phyloP scores from a whole-genome alignment of 2,888 invertebrate species.

The Dicyrtomina minuta region DNA sequence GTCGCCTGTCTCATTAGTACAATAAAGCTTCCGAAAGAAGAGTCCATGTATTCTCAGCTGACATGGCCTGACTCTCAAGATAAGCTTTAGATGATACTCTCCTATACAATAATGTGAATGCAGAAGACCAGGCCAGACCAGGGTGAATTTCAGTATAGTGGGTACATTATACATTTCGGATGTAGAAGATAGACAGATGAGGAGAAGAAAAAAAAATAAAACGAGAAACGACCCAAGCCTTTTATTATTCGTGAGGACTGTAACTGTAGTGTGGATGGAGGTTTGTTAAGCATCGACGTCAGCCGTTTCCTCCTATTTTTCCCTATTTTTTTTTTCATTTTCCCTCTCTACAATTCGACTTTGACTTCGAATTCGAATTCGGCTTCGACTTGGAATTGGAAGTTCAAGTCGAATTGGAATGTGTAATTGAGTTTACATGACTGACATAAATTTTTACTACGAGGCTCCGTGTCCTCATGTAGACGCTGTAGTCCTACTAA shows the following conservation, averaged over 20 bases:
- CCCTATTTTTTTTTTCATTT: not conserved
- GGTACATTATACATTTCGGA: no score
- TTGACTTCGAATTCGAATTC: not conserved
- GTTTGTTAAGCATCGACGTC: conserved; percentile 20
- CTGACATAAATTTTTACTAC: conserved; percentile 19
- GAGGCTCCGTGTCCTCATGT: not conserved
- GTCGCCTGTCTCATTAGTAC: conserved; percentile 24
- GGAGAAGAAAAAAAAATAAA: no score
- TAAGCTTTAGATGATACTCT: no score
- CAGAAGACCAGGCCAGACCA: no score
- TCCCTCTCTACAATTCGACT: no score
- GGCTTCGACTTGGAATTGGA: not conserved
- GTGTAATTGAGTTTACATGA: conserved; percentile 16
- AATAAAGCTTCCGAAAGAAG: conserved; percentile 12
- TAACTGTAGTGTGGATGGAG: no score
- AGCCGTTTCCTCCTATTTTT: conserved; percentile 3
- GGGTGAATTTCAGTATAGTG: no score
- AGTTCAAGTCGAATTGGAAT: not conserved
- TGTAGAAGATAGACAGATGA: no score
- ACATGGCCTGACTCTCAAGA: no score
- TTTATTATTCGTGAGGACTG: conserved; percentile 20
- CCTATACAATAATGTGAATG: no score
- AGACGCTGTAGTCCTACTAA: conserved; percentile 13
- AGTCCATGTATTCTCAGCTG: no score
- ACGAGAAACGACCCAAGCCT: not conserved